Conservation (phyloP, 2,797 vertebrate species). For the Champsocephalus gunnari region DNA sequence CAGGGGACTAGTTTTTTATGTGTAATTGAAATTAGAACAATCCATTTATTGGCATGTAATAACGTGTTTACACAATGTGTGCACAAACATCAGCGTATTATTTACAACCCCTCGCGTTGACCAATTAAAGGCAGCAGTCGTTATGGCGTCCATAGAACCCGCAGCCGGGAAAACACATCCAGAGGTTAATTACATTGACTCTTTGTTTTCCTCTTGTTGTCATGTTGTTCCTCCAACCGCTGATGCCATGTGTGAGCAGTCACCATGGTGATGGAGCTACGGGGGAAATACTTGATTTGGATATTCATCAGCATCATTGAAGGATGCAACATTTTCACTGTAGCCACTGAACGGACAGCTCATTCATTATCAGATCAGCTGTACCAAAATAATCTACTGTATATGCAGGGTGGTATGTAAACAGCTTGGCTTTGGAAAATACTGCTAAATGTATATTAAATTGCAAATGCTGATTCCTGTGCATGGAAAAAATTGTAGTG, state of each 20-base stretch:
- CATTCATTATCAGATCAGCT: constrained; percentile 29
- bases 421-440: not conserved
- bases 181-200: constrained; percentile 69
- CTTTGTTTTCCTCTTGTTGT: constrained; percentile 43
- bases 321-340: constrained; percentile 20
- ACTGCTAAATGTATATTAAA: not conserved
- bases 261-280: constrained; percentile 18
- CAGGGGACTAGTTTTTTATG: not conserved
- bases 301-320: constrained; percentile 14
- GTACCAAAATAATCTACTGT: too few species aligned
- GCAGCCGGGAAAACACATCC: constrained; percentile 57
- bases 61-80: constrained; percentile 43
- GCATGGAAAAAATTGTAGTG: not conserved
- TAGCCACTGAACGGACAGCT: constrained; percentile 29
- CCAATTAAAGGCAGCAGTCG: constrained; percentile 41
- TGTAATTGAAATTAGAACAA: constrained; percentile 55
- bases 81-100: constrained; percentile 8
- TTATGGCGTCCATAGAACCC: constrained; percentile 8
- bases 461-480: not conserved
- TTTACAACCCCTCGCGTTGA: constrained; percentile 19
- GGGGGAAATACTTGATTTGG: constrained; percentile 4
- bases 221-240: constrained; percentile 19
- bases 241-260: constrained; percentile 19
- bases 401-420: not conserved
- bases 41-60: constrained; percentile 58